These are phyloP conservation scores for Hypocryptadius cinnamomeus DNA, from an alignment of 2,113 vertebrate genomes.

Conservation along the genomic window DNA sequence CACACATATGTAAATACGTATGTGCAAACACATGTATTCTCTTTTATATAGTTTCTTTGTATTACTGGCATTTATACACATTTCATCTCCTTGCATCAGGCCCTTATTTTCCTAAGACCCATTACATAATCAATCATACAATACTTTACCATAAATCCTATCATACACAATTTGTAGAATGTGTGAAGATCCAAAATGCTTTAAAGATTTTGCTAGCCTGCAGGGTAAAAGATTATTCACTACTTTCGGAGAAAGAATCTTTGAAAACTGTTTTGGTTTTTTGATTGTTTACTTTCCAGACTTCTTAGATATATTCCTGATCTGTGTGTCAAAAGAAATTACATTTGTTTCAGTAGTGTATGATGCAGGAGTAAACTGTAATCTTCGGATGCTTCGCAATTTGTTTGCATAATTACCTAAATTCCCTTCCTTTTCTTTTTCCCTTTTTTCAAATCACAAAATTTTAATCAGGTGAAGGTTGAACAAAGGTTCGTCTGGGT, in stretches of 20 bases:
- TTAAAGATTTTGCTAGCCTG: not conserved
- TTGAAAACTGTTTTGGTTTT: not conserved
- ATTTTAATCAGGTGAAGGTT: not conserved
- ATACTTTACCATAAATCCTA: not conserved
- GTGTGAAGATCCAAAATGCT: not conserved
- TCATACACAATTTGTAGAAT: not conserved
- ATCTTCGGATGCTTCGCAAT: not conserved
- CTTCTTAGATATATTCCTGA: not conserved
- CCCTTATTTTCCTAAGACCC: not conserved
- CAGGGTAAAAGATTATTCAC: not conserved
- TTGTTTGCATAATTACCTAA: not conserved
- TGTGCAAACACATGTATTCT: not conserved
- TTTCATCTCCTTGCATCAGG: not conserved
- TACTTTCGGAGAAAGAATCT: not conserved
- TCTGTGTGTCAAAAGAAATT: not conserved
- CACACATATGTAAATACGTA: not conserved
- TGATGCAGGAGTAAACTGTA: not conserved
- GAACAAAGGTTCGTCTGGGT: not conserved
- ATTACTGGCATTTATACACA: not conserved
- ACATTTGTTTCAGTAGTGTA: not conserved
- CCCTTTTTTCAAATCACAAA: not conserved
- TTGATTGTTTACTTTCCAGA: not conserved
- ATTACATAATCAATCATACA: not conserved
- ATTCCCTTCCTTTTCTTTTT: not conserved
- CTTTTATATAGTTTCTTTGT: not conserved